phyloP scores from a whole-genome alignment of 1,140 invertebrate species.

The Bemisia tabaci region DNA sequence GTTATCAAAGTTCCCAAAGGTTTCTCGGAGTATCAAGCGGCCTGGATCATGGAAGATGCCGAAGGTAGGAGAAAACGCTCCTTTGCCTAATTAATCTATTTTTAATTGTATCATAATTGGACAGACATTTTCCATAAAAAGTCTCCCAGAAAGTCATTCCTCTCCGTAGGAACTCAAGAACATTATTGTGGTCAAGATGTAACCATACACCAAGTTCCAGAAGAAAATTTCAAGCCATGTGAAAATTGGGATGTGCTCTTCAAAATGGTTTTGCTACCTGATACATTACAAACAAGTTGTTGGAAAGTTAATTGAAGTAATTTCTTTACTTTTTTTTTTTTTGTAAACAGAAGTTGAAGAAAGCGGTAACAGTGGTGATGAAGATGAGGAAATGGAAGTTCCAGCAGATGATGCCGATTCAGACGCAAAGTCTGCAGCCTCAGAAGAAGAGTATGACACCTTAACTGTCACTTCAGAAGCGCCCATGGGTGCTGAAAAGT shows the following conservation, averaged over 20 bases:
- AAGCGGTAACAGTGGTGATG: slow-evolving; percentile 22
- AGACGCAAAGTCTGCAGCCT: slow-evolving; percentile 21
- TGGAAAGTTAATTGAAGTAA: no score
- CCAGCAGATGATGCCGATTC: slow-evolving; percentile 20
- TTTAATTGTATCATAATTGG: slow-evolving; percentile 1
- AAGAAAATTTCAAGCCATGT: no score
- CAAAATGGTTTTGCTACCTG: no score
- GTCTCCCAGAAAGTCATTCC: slow-evolving; percentile 1
- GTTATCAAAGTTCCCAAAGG: slow-evolving; percentile 80
- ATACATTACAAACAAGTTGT: no score
- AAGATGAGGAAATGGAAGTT: slow-evolving; percentile 25
- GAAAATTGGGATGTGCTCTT: no score
- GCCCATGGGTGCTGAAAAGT: slow-evolving; percentile 21
- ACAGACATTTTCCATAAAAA: slow-evolving; percentile 2
- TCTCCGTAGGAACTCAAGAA: slow-evolving; percentile 41
- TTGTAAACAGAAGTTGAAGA: slow-evolving; percentile 17
- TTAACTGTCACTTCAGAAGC: slow-evolving; percentile 33
- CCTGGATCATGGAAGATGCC: slow-evolving; percentile 78
- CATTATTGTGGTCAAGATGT: slow-evolving; percentile 36
- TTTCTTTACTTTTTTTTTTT: not conserved
- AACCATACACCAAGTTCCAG: no score
- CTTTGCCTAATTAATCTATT: not conserved
- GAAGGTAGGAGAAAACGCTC: slow-evolving; percentile 29
- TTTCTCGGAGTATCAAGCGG: slow-evolving; percentile 90
- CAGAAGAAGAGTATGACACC: slow-evolving; percentile 25